These are phyloP conservation scores for Drosophila atroscutellata DNA, from an alignment of 2,888 invertebrate genomes.

Conservation along the genomic window DNA sequence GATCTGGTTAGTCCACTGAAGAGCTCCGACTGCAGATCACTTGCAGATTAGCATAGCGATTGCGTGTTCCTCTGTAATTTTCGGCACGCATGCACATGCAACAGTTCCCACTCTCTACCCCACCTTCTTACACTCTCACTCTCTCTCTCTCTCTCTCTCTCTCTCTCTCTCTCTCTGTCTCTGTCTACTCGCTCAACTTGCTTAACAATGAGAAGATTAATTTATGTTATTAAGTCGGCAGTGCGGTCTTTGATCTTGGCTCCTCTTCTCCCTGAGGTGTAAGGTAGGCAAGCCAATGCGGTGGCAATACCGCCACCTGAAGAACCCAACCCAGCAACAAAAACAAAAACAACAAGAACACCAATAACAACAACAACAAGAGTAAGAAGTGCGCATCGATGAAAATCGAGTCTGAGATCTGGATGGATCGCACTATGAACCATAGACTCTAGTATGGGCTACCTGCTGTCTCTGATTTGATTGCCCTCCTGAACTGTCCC, in stretches of 20 bases:
- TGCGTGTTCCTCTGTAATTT: conserved; percentile 51
- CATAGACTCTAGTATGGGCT: conserved; percentile 40
- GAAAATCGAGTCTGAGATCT: conserved; percentile 57
- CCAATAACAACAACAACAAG: conserved; percentile 7
- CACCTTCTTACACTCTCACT: conserved; percentile 10
- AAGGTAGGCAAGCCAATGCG: conserved; percentile 84
- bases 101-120: conserved; percentile 19
- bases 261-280: conserved; percentile 76
- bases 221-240: conserved; percentile 84
- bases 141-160: conserved; percentile 2
- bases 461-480: conserved; percentile 60
- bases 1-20: conserved; percentile 65
- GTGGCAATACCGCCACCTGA: conserved; percentile 81
- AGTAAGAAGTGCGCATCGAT: conserved; percentile 57
- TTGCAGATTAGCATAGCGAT: conserved; percentile 66
- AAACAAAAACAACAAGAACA: conserved; percentile 4
- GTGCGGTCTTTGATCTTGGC: conserved; percentile 79
- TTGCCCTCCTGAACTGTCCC: conserved; percentile 53
- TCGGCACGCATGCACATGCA: conserved; percentile 71
- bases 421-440: conserved; percentile 46
- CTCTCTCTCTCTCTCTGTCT: background rate
- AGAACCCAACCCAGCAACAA: conserved; percentile 16
- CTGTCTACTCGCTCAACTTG: conserved; percentile 24
- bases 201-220: conserved; percentile 83
- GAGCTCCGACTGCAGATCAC: conserved; percentile 8